Base-by-base conservation (phyloP, 1,140 invertebrate species). In the Zaprionus ghesquierei region DNA sequence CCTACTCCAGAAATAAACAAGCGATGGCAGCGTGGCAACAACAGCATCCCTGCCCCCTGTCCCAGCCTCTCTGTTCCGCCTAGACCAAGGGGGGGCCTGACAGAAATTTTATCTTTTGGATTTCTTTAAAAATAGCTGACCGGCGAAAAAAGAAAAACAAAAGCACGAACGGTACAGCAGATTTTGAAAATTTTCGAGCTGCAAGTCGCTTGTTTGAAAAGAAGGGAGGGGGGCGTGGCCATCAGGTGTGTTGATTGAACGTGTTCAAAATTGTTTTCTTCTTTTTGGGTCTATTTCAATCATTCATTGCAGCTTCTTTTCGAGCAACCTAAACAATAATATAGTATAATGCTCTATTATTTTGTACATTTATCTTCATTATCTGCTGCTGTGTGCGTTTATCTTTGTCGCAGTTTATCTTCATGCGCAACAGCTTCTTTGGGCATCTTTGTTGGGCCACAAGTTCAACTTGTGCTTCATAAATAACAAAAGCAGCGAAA, bases 1-100 rank as follows among this genome's bases (percentile, higher is more conserved):
- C 61, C 82, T 87, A 87, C 79, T 86, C 82, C 81, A 87, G 81
- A 86, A 86, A 86, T 86, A 86, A 86, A 86, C 82, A 80, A 79
- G 72, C 29, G 58, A 51, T 74, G 58, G 50, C 70, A 69, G 41
- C 58, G 65, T 68, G 63, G 74, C 69, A 76, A 82, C 59, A 51
- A 54, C 31, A 38, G 55, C 31, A 31, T 20, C 59, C 20, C 29
- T 46, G 27, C 33, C 53, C 29, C 27, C 72, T 33, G n/a, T 8
- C 18, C 15, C 38, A 1, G 12, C n/a, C n/a, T 5, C 33, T 13
- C 13, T n/a, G n/a, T n/a, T 53, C 22, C 38, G 50, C 18, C 56
- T 33, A 70, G 75, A 55, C 53, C 27, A 51, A 41, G 10, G 41
- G 38, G 38, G 59, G 72, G 77, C 62, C 41, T 62, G 44, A 66